phyloP scores from a whole-genome alignment of 2,797 vertebrate species.

The Tinamus major region DNA sequence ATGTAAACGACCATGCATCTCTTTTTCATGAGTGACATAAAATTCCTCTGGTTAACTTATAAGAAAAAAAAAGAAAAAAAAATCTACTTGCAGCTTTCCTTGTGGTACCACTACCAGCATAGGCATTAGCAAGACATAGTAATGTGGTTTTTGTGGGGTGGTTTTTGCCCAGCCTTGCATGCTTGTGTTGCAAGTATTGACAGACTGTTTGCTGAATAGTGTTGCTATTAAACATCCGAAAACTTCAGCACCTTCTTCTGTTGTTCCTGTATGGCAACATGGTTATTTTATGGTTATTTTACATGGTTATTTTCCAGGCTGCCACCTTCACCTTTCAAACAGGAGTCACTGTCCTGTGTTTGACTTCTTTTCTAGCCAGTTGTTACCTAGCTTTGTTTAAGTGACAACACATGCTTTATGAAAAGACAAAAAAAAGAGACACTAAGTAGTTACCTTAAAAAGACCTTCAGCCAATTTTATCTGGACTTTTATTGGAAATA shows the following conservation, averaged over 20 bases:
- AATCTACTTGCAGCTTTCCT: too few relatives aligned
- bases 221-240: not conserved
- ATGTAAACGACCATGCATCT: not conserved
- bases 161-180: not conserved
- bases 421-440: accelerated
- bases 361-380: not conserved
- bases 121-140: too few relatives aligned
- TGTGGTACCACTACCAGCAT: too few relatives aligned
- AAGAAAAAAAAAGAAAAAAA: not conserved
- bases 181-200: not conserved
- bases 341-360: not conserved
- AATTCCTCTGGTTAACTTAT: not conserved
- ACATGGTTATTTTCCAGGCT: not conserved
- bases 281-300: too few relatives aligned
- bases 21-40: not conserved
- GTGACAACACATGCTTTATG: not conserved
- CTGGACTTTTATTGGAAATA: accelerated
- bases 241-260: not conserved
- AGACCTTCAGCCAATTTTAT: accelerated
- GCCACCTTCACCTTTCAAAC: not conserved
- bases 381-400: not conserved
- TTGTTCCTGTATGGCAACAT: not conserved
- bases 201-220: not conserved
- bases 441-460: not conserved
- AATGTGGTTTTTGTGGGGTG: too few relatives aligned